Percentiles rank a stretch among this genome's conserved stretches.
phyloP scores from a whole-genome alignment of 2,888 invertebrate genomes.

The Tridacna gigas region DNA sequence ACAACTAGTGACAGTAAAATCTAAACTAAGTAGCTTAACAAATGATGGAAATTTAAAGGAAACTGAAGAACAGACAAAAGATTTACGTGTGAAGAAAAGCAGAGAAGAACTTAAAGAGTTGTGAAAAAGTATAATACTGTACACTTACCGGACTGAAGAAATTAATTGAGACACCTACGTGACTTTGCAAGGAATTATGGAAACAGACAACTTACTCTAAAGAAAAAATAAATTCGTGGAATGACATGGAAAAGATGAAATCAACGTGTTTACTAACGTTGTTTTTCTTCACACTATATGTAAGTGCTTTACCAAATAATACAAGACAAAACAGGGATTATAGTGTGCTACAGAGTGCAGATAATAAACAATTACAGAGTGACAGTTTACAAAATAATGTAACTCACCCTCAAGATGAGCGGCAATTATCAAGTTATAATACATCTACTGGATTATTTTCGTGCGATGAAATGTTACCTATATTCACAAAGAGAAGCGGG shows the following conservation, averaged over 20 bases:
- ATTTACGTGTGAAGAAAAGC: no score
- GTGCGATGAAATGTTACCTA: neutral
- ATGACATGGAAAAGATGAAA: neutral
- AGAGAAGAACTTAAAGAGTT: no score
- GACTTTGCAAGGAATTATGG: no score
- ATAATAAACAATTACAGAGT: neutral
- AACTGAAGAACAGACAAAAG: no score
- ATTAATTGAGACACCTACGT: no score
- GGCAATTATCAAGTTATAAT: neutral
- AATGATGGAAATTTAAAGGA: no score
- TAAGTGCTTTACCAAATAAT: constrained; percentile 14
- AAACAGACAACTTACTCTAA: neutral
- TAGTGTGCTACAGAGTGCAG: neutral
- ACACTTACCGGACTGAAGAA: no score
- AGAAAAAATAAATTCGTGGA: neutral
- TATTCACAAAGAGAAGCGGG: neutral
- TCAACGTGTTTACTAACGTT: neutral
- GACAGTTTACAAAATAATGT: constrained; percentile 7
- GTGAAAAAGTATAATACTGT: no score
- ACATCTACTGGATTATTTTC: neutral
- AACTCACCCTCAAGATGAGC: neutral
- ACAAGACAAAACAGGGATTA: neutral
- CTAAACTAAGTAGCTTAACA: no score
- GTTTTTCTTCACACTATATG: neutral
- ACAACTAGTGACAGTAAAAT: no score